phyloP scores from a whole-genome alignment of 2,797 vertebrate genomes.

The Lepus oiostolus region DNA sequence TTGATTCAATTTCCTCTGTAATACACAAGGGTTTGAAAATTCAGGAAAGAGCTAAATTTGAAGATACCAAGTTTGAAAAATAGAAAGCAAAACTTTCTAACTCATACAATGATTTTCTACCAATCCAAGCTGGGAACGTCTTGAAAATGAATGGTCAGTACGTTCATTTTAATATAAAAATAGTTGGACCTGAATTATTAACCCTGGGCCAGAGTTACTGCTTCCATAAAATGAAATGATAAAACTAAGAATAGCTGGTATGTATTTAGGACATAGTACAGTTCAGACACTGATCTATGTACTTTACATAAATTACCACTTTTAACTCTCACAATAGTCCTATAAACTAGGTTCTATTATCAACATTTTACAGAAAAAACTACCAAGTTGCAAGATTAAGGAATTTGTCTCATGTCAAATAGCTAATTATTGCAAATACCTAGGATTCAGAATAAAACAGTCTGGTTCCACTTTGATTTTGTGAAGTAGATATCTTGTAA shows the following conservation, averaged over 20 bases:
- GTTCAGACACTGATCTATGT: not conserved
- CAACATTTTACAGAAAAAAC: constrained; percentile 37
- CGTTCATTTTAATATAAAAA: constrained; percentile 58
- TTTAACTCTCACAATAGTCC: not conserved
- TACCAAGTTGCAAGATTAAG: not conserved
- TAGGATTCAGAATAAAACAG: not conserved
- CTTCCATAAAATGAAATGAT: constrained; percentile 12
- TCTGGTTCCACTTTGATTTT: not conserved
- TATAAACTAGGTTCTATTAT: not conserved
- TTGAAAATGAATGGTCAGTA: constrained; percentile 38
- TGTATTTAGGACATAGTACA: not conserved
- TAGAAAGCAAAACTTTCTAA: constrained; percentile 62
- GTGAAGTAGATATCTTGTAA: not conserved
- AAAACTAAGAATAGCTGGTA: constrained; percentile 45
- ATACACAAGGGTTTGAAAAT: constrained; percentile 71
- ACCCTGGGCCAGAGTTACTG: not conserved
- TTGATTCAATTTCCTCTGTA: constrained; percentile 78
- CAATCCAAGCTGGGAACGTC: constrained; percentile 24
- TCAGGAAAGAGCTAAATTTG: constrained; percentile 59
- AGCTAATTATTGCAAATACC: constrained; percentile 5
- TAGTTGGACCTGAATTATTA: not conserved
- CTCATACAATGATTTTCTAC: constrained; percentile 29
- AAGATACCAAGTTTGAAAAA: constrained; percentile 71
- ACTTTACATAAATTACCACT: not conserved
- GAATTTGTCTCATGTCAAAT: not conserved